Evolutionary conservation across 2,888 invertebrate species (phyloP), one percentile per base, ranked within the genome.

Genomic region (Nudaria mundana): DNA sequence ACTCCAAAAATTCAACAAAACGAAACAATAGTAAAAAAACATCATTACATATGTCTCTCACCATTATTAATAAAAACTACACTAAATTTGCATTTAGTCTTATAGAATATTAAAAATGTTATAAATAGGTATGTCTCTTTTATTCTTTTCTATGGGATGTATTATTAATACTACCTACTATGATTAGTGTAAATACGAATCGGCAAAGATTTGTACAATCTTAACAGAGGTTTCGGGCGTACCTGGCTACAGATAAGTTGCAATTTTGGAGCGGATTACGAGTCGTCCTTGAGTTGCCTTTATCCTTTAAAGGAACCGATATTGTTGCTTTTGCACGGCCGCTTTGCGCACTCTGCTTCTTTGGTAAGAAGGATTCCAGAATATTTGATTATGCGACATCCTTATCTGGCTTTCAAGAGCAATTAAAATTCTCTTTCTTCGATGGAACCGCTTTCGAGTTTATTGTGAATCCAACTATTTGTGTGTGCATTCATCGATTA

Each of bases 381-480:
- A 82, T 82, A 83, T 83, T 84, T 81, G 82, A 83, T 83, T 77
- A 81, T 76, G 72, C 68, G 62, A 66, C 70, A 68, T 76, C 76
- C 74, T 79, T 80, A 79, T 80, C 70, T 73, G 79, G 76, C 71
- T 80, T 74, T 73, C 69, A 73, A 70, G 62, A 66, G 66, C 77
- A 77, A 79, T 81, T 79, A 80, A 75, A 70, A 74, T 76, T 77
- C 71, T 44, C 50, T 58, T 59, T 52, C 30, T 69, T 58, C 64
- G 63, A 64, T 61, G 55, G 55, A 62, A 59, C 57, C 67, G 63
- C 66, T 71, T 56, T 66, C 67, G 68, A 71, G 65, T 61, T 71
- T 73, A 69, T 59, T 58, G 61, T 67, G 62, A 52, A 56, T 58
- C 56, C 47, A 58, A 58, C 56, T 56, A 58, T 66, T 63, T 59